Conservation (phyloP, 1,140 invertebrate species). For the Potamilus streckersoni region DNA sequence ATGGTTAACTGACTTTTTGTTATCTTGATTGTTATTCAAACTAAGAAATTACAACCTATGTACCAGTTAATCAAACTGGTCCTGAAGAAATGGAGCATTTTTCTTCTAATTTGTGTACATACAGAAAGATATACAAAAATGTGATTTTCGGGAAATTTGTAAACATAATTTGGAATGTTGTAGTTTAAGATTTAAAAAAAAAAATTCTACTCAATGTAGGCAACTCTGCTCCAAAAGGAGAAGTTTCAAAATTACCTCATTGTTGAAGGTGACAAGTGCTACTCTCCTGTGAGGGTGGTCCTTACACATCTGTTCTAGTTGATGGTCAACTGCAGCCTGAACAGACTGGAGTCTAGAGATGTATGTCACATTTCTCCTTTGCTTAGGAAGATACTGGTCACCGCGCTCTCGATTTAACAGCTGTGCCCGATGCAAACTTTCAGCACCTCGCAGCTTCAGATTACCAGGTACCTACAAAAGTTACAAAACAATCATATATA, state of each 20-base stretch:
- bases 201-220: not conserved
- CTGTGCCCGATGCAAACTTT: constrained; percentile 34
- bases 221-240: not conserved
- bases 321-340: constrained; percentile 65
- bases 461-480: constrained; percentile 55
- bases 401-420: constrained; percentile 39
- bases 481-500: too few species aligned
- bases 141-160: not conserved
- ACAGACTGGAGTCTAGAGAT: constrained; percentile 61
- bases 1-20: too few species aligned
- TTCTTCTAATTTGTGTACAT: not conserved
- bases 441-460: constrained; percentile 50
- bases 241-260: constrained; percentile 46
- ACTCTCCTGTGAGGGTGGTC: constrained; percentile 59
- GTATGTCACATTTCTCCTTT: constrained; percentile 56
- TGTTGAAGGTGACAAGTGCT: constrained; percentile 61
- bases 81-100: not conserved
- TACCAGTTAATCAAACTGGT: too few species aligned
- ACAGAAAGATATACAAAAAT: not conserved
- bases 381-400: constrained; percentile 50
- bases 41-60: too few species aligned
- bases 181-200: not conserved
- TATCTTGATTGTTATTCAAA: too few species aligned
- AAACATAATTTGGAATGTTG: not conserved
- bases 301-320: constrained; percentile 58